Percentiles rank a stretch among this genome's conserved stretches.
Evolutionary conservation across 2,113 vertebrate species (phyloP).

Genomic region (Microtus ochrogaster): DNA sequence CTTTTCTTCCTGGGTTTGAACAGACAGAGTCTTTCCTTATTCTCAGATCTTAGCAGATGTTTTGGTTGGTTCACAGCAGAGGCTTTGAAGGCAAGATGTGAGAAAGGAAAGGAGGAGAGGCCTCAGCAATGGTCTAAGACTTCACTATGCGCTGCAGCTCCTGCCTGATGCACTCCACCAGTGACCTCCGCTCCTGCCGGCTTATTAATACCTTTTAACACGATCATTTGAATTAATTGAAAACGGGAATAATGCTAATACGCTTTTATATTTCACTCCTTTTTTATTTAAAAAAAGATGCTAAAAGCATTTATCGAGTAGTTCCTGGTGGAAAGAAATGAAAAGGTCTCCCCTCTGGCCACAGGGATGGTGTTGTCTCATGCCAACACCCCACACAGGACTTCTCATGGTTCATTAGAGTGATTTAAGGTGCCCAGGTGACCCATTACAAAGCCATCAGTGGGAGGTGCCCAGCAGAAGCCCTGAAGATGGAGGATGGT

Average conservation of each 20-base stretch:
- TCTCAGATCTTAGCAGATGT: background rate
- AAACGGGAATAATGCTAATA: conserved; percentile 81
- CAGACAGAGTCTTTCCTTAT: background rate
- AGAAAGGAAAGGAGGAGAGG: conserved; percentile 61
- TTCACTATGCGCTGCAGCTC: conserved; percentile 81
- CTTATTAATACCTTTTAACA: conserved; percentile 87
- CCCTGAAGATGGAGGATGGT: background rate
- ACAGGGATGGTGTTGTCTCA: conserved; percentile 23
- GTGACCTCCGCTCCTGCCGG: conserved; percentile 73
- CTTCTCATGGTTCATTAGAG: conserved; percentile 57
- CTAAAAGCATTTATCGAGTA: conserved; percentile 76
- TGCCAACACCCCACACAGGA: conserved; percentile 13
- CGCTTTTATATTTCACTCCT: conserved; percentile 68
- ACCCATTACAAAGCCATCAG: conserved; percentile 57
- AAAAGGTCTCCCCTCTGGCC: conserved; percentile 71
- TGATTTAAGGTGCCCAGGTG: conserved; percentile 70
- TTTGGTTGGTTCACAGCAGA: background rate
- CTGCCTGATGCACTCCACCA: conserved; percentile 73
- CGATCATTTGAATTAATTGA: conserved; percentile 82
- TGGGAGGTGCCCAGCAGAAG: background rate
- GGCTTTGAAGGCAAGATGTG: background rate
- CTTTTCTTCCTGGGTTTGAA: background rate
- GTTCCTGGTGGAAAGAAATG: conserved; percentile 73
- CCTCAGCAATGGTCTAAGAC: conserved; percentile 79
- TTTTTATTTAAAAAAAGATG: conserved; percentile 60